Base-by-base conservation (phyloP, 2,888 invertebrate species). In the Tanaodytes sp. region DNA sequence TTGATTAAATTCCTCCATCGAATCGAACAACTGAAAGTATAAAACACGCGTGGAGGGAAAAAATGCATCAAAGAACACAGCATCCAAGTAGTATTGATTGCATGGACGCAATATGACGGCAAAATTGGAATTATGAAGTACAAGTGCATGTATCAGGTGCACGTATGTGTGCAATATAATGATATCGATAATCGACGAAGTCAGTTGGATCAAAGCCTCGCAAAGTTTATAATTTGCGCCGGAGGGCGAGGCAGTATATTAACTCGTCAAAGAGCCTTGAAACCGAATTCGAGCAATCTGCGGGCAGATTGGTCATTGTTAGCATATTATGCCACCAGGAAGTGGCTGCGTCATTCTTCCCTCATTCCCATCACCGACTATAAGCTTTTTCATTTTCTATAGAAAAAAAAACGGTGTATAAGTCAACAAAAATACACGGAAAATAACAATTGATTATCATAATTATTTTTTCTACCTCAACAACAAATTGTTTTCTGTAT, bases 171-270 rank as follows among this genome's bases (percentile, higher is more conserved):
- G 15, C 30, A 12, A 15, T 31, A 58, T 64, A 69, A 72, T 72
- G 73, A 71, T 65, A 72, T 73, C 72, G 72, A 73, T 72, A 70
- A 54, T 55, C 63, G 58, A 57, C 64, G 45, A 66, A 63, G 65
- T 63, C 63, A 66, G 63, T 45, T 59, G 67, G 67, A 74, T 74
- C 71, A 72, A 75, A 74, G 72, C 73, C 62, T 43, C 51, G 61
- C 58, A 68, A 74, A 77, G 73, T 77, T 77, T 73, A 72, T 75
- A 75, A 78, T 78, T 76, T 75, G 72, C 66, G 64, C 73, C 70
- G 59, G 54, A 67, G 64, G 69, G 68, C 55, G 63, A 66, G 45
- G 72, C 52, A 51, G 52, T 52, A 71, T 66, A 66, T 66, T 66
- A 54, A 37, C 62, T 71, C 66, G 62, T 66, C 66, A 63, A 66